Evolutionary conservation across 2,113 vertebrate species (phyloP).

Genomic region (Actinemys pallida): DNA sequence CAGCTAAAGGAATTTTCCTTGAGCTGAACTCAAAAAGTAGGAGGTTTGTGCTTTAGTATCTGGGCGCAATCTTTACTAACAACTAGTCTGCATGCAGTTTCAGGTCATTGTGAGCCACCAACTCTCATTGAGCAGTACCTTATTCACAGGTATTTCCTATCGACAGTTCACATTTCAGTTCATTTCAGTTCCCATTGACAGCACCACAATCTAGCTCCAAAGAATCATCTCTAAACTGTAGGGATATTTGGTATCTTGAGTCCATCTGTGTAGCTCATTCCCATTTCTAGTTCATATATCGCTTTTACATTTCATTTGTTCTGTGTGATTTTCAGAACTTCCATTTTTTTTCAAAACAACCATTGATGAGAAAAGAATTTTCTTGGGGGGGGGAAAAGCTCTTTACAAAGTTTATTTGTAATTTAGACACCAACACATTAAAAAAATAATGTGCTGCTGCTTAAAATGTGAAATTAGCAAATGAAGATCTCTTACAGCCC

Average conservation of each 20-base stretch:
- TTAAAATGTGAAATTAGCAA: conserved; percentile 76
- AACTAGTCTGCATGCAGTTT: not conserved
- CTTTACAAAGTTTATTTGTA: conserved; percentile 62
- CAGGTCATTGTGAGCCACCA: not conserved
- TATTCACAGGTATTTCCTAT: not conserved
- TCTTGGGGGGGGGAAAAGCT: conserved; percentile 31
- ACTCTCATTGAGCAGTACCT: not conserved
- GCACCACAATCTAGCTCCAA: not conserved
- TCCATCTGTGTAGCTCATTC: rapidly evolving
- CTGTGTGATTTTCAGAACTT: not conserved
- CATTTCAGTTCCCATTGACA: not conserved
- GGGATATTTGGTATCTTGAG: not conserved
- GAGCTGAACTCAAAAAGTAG: not conserved
- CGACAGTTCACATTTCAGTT: not conserved
- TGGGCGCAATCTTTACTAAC: not conserved
- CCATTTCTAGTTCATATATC: not conserved
- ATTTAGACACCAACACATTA: conserved; percentile 40
- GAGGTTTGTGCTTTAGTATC: not conserved
- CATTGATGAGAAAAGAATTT: conserved; percentile 21
- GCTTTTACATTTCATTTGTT: not conserved
- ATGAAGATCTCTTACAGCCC: conserved; percentile 72
- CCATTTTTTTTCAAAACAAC: conserved; percentile 17
- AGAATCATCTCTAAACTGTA: not conserved
- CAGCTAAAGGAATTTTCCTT: not conserved
- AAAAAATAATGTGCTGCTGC: conserved; percentile 64